phyloP scores from a whole-genome alignment of 1,140 invertebrate species.

The Calycopis cecrops region DNA sequence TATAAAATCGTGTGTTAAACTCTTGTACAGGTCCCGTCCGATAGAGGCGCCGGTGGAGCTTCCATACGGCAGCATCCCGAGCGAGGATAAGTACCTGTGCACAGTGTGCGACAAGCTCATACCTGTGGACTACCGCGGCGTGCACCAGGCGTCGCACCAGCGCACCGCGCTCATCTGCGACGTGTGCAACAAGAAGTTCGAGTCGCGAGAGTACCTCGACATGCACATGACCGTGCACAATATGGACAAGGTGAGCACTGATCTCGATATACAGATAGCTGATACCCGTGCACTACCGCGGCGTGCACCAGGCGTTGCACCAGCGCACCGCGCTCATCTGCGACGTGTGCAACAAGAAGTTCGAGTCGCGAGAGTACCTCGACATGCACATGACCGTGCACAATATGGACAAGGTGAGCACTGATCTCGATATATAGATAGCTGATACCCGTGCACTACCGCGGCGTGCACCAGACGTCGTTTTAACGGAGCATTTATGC shows the following conservation, averaged over 20 bases:
- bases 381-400: constrained; percentile 84
- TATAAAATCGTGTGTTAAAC: too few species aligned
- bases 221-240: constrained; percentile 84
- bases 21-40: constrained; percentile 40
- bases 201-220: constrained; percentile 77
- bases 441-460: constrained; percentile 77
- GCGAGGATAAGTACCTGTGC: constrained; percentile 61
- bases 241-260: constrained; percentile 64
- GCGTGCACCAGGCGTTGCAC: constrained; percentile 78
- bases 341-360: constrained; percentile 81
- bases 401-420: constrained; percentile 65
- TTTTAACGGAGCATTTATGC: too few species aligned
- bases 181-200: constrained; percentile 82
- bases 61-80: constrained; percentile 28
- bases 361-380: constrained; percentile 78
- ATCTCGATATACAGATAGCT: constrained; percentile 74
- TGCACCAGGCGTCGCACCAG: constrained; percentile 80
- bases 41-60: constrained; percentile 55
- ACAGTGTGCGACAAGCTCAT: constrained; percentile 75
- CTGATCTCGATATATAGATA: constrained; percentile 74
- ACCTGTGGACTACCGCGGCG: constrained; percentile 76
- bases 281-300: constrained; percentile 77
- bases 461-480: constrained; percentile 79
- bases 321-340: constrained; percentile 77
- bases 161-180: constrained; percentile 75